Evolutionary conservation across 92 coral and sea anemone genomes (phyloP), one percentile per base, ranked within the genome.

Genomic region (Epizoanthus ramosus): DNA sequence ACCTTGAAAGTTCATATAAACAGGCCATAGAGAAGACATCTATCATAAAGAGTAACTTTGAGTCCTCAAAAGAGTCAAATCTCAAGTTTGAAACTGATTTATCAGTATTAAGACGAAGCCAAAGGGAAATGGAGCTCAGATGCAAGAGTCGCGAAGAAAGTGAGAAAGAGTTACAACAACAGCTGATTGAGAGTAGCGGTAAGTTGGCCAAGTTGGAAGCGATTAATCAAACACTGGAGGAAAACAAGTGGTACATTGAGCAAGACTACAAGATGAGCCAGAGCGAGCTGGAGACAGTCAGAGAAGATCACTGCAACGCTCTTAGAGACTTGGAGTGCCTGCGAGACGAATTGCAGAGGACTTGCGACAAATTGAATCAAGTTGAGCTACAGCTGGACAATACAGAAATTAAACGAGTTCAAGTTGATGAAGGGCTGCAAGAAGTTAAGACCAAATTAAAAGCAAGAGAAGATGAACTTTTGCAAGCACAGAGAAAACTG

Each of bases 141-240:
- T 74, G 57, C 65, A 74, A 74, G 43, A 54, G 28, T 28, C 61
- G 33, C 3, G 41, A 50, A 28, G 79, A 74, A 31, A 24, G n/a
- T 24, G 47, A 54, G 37, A 74, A 74, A 14, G 41, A 56, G 57
- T 16, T 74, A 16, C 79, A 74, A 23, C 64, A 74, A 15, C 43
- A 74, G 79, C 15, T 74, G 25, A 16, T 74, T 25, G 61, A 53
- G 6, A 74, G 9, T 21, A 23, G 79, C 59, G 79, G 64, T 3
- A 74, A 54, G 45, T 63, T 74, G 12, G 65, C 79, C 8, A 74
- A 74, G 59, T 28, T 74, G 19, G 79, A 74, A 74, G 19, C 79
- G 19, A 74, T 74, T 16, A 74, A 74, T 23, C 63, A 74, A 54
- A 54, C 19, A 3, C 79, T 74, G 79, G 64, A 54, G 45, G 64